These are phyloP conservation scores for Entelurus aequoreus DNA, from an alignment of 2,113 vertebrate species.

Conservation along the genomic window DNA sequence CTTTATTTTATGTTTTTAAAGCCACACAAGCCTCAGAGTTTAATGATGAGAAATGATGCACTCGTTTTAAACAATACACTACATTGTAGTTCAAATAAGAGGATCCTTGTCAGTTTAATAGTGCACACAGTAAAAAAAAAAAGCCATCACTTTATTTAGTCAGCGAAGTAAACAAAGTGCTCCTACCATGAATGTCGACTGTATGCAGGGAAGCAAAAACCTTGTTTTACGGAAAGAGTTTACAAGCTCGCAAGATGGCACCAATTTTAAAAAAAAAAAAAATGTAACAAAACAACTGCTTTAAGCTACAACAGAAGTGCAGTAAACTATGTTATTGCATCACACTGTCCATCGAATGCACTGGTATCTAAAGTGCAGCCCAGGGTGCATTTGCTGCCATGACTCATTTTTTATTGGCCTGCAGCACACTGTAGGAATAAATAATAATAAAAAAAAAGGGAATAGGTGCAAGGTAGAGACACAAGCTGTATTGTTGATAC, in stretches of 20 bases:
- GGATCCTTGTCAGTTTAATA: slow-evolving; percentile 33
- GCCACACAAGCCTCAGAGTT: slow-evolving; percentile 43
- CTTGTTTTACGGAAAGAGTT: too few species aligned
- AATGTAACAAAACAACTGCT: slow-evolving; percentile 59
- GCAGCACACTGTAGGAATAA: too few species aligned
- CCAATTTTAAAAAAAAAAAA: too few species aligned
- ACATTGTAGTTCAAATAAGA: neutral
- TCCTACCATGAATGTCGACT: slow-evolving; percentile 8
- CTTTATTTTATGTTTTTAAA: slow-evolving; percentile 55
- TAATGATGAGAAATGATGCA: neutral
- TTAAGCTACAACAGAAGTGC: slow-evolving; percentile 53
- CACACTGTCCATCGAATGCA: slow-evolving; percentile 3
- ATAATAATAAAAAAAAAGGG: too few species aligned
- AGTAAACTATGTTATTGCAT: slow-evolving; percentile 19
- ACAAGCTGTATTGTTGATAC: too few species aligned
- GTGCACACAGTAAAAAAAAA: slow-evolving; percentile 34
- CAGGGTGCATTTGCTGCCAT: too few species aligned
- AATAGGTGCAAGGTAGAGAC: too few species aligned
- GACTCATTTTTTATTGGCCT: too few species aligned
- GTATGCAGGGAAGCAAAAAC: too few species aligned
- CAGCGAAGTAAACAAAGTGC: slow-evolving; percentile 26
- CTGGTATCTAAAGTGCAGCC: neutral
- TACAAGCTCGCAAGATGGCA: too few species aligned
- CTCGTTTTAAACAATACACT: neutral
- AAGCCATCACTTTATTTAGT: slow-evolving; percentile 26